A percentile compares a stretch with the other conserved stretches of the same genome.
phyloP scores from a whole-genome alignment of 2,888 invertebrate species.

The Nymphalis c-album region DNA sequence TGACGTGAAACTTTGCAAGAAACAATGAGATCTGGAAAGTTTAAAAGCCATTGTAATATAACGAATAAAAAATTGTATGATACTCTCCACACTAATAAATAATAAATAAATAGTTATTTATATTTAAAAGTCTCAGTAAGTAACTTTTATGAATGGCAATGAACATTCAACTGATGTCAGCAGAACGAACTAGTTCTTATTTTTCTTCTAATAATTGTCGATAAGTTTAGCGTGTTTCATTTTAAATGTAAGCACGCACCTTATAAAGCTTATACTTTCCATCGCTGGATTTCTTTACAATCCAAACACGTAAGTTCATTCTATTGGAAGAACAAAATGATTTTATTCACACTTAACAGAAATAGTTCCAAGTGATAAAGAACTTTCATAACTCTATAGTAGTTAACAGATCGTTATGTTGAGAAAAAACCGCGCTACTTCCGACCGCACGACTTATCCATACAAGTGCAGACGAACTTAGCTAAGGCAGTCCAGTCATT shows the following conservation, averaged over 20 bases:
- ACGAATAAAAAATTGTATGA: neutral
- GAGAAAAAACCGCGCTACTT: slow-evolving; percentile 9
- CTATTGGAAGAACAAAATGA: neutral
- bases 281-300: neutral
- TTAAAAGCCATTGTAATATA: slow-evolving; percentile 3
- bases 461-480: neutral
- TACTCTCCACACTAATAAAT: neutral
- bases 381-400: neutral
- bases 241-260: slow-evolving; percentile 2
- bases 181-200: neutral
- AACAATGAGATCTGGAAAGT: slow-evolving; percentile 3
- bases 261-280: slow-evolving; percentile 13
- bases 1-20: neutral
- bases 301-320: slow-evolving; percentile 6
- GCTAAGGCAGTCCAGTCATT: neutral
- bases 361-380: neutral
- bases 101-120: neutral
- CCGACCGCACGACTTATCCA: slow-evolving; percentile 2
- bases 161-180: neutral
- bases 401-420: slow-evolving; percentile 12
- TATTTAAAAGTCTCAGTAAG: neutral
- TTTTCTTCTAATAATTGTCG: neutral
- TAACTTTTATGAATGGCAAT: neutral
- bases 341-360: neutral
- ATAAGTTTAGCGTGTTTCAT: neutral